Evolutionary conservation across 2,888 invertebrate species (phyloP), one percentile per base, ranked within the genome.

Genomic region (Pyrgus malvae): DNA sequence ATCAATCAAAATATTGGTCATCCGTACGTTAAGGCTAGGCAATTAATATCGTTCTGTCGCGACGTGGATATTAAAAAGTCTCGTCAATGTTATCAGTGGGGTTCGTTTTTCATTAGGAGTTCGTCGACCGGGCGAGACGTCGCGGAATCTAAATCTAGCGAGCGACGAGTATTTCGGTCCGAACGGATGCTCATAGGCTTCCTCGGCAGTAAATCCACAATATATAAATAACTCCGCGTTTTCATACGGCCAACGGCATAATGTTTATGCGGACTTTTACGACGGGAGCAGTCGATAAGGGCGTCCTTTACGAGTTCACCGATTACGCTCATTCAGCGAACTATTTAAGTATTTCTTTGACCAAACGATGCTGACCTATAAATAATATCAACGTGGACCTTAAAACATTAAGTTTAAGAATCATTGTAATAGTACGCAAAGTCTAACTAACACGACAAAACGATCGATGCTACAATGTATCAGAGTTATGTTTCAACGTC

Each of bases 81-180:
- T 44, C n/a, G 62, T 66, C 55, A 69, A 67, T 71, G 69, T 76
- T 76, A 75, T 74, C 69, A 72, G 70, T 70, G 66, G 61, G 62
- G 65, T 62, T 62, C 59, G 67, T 72, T 71, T 71, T 72, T 71
- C 68, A 76, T 27, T 9, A 12, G 62, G 69, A 76, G 87, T 80
- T 83, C 87, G 74, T 83, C 80, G 78, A 84, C 83, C 87, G 78
- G 69, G 46, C 80, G 80, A 81, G 89, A 86, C 88, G 88, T 83
- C 87, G 86, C 83, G 88, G 89, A 88, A 89, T 89, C 83, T 81
- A 83, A 78, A 88, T 88, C 83, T 80, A 83, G 79, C 76, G 69
- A 72, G 68, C 74, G 67, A 55, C 46, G 79, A 66, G 80, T 89
- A 89, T 89, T 89, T 89, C 73, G 76, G 88, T 84, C 74, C 69